phyloP scores from a whole-genome alignment of 2,113 vertebrate genomes.

The Centropristis striata region DNA sequence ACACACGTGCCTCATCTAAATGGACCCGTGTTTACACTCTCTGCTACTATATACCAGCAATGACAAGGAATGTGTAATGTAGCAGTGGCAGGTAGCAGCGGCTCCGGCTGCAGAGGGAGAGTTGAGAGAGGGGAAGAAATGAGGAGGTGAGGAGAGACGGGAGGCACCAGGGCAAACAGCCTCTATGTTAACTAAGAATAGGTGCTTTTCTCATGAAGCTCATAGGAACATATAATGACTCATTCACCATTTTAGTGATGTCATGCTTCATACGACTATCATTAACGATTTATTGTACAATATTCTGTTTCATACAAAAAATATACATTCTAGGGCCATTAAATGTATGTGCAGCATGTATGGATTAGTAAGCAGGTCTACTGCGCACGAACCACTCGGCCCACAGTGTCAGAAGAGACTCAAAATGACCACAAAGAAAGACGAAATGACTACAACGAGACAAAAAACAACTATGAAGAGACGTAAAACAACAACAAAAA shows the following conservation, averaged over 20 bases:
- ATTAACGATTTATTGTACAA: not conserved
- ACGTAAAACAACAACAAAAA: too few relatives aligned
- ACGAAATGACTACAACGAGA: too few relatives aligned
- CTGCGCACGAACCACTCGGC: too few relatives aligned
- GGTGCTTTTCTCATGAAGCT: not conserved
- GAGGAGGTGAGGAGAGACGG: conserved; percentile 63
- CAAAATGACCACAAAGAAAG: too few relatives aligned
- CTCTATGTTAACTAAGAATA: conserved; percentile 1
- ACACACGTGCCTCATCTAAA: conserved; percentile 53
- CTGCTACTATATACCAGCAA: conserved; percentile 31
- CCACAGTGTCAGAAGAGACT: too few relatives aligned
- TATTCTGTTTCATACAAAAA: not conserved
- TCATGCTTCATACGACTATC: not conserved
- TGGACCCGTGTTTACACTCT: conserved; percentile 55
- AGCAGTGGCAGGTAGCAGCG: conserved; percentile 41
- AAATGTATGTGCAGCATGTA: not conserved
- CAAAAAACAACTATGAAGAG: too few relatives aligned
- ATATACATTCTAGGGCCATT: not conserved
- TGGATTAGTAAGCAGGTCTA: too few relatives aligned
- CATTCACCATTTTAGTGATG: not conserved
- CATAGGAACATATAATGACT: not conserved
- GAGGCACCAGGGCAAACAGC: conserved; percentile 11
- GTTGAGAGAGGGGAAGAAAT: conserved; percentile 29
- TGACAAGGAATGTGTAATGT: conserved; percentile 45
- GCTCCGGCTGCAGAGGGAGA: not conserved